These are phyloP conservation scores for Dipodomys merriami DNA, from an alignment of 2,113 vertebrate genomes.

Conservation along the genomic window DNA sequence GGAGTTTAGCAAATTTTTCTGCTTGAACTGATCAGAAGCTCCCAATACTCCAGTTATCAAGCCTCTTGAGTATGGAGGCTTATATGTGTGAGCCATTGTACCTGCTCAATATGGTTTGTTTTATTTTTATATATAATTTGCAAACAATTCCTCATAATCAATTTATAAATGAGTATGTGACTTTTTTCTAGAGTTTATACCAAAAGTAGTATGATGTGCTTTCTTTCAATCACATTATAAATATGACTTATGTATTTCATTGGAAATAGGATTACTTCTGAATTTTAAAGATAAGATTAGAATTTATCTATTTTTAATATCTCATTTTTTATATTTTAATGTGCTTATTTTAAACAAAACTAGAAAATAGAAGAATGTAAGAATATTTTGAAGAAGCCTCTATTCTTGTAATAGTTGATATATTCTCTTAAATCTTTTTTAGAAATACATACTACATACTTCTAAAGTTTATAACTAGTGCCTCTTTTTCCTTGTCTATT, in stretches of 20 bases:
- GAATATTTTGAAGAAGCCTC: not conserved
- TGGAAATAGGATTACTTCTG: constrained; percentile 10
- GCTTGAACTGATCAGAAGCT: too few species aligned
- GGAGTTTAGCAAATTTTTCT: too few species aligned
- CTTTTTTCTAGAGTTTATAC: constrained; percentile 19
- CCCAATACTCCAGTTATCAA: too few species aligned
- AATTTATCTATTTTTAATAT: not conserved
- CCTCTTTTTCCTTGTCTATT: not conserved
- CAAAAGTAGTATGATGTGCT: constrained; percentile 11
- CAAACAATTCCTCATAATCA: not conserved
- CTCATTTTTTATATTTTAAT: not conserved
- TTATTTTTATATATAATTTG: not conserved
- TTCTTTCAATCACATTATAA: constrained; percentile 18
- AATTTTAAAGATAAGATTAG: not conserved
- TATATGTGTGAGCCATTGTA: too few species aligned
- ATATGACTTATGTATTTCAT: not conserved
- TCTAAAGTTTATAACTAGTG: not conserved
- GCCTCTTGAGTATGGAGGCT: too few species aligned
- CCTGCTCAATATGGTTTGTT: too few species aligned
- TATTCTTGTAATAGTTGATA: not conserved
- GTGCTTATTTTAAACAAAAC: not conserved
- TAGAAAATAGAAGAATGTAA: not conserved
- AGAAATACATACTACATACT: not conserved
- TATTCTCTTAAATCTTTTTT: constrained; percentile 15
- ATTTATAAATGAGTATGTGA: constrained; percentile 23